Conservation (phyloP, 1,140 invertebrate genomes). For the Danaus plexippus region DNA sequence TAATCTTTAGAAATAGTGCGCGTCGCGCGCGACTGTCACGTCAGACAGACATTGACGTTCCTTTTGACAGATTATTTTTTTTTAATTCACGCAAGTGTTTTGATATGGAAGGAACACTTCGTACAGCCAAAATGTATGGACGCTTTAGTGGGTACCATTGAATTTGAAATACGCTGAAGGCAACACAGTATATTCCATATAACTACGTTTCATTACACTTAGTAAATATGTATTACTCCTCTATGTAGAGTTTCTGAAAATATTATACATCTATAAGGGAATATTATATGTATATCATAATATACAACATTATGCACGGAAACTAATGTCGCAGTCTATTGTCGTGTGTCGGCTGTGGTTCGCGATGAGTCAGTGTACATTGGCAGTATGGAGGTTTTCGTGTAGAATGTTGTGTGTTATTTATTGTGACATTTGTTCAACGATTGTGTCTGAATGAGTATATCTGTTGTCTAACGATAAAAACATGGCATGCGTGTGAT, state of each 20-base stretch:
- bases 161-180: constrained; percentile 44
- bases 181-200: constrained; percentile 41
- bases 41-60: too few species aligned
- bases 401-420: constrained; percentile 20
- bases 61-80: too few species aligned
- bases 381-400: constrained; percentile 21
- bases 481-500: constrained; percentile 26
- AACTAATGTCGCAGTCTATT: constrained; percentile 17
- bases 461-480: constrained; percentile 26
- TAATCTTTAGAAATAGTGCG: too few species aligned
- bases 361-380: not conserved
- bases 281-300: constrained; percentile 38
- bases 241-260: constrained; percentile 68
- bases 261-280: constrained; percentile 54
- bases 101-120: too few species aligned
- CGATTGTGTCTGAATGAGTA: constrained; percentile 34
- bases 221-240: constrained; percentile 55
- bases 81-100: too few species aligned
- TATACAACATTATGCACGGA: constrained; percentile 43
- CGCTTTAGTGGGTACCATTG: constrained; percentile 10
- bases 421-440: constrained; percentile 38
- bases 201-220: constrained; percentile 37
- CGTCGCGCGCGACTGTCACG: too few species aligned
- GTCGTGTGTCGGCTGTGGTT: not conserved
- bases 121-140: not conserved